Conservation (phyloP, 2,888 invertebrate species). For the Pristionchus arcanus region DNA sequence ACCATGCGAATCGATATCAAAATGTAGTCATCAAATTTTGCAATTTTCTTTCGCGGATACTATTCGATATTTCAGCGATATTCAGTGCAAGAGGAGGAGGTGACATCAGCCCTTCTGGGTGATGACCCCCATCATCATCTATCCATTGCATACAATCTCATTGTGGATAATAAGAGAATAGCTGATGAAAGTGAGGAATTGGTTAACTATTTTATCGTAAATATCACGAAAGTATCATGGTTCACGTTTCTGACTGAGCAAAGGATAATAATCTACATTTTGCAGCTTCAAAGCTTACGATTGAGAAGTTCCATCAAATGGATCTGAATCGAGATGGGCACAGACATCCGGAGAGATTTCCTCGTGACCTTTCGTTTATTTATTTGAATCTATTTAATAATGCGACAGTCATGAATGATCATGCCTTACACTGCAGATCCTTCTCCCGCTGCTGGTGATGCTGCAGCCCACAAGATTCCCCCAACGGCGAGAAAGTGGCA, state of each 20-base stretch:
- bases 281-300: slow-evolving; percentile 80
- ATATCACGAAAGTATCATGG: not conserved
- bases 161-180: slow-evolving; percentile 96
- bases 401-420: not conserved
- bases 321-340: slow-evolving; percentile 82
- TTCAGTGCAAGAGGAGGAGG: slow-evolving; percentile 93
- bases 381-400: not conserved
- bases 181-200: slow-evolving; percentile 86
- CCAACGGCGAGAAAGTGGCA: slow-evolving; percentile 96
- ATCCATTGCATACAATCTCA: slow-evolving; percentile 97
- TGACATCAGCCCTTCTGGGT: slow-evolving; percentile 92
- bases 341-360: slow-evolving; percentile 82
- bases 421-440: too few species aligned
- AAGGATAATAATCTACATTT: not conserved
- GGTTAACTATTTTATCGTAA: too few species aligned
- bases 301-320: slow-evolving; percentile 92
- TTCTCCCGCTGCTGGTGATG: slow-evolving; percentile 18
- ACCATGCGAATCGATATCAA: not conserved
- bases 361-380: slow-evolving; percentile 76
- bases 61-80: slow-evolving; percentile 86
- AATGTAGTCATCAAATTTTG: not conserved
- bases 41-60: not conserved
- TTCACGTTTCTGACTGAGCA: not conserved
- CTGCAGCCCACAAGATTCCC: slow-evolving; percentile 57
- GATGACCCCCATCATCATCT: slow-evolving; percentile 98